phyloP scores from a whole-genome alignment of 92 coral and sea anemone genomes.

The Virgularia gustaviana region DNA sequence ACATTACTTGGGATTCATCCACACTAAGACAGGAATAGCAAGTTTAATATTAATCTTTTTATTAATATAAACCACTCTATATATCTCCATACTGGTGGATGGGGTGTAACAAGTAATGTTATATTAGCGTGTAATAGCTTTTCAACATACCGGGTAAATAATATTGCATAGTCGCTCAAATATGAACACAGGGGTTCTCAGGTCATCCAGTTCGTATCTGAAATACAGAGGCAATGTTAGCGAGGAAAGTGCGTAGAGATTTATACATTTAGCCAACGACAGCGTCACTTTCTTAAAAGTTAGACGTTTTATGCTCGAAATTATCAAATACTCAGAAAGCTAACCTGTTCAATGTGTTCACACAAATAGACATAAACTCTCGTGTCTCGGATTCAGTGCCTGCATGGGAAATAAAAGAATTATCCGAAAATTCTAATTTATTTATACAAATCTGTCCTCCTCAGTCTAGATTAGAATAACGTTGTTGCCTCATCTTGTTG shows the following conservation, averaged over 20 bases:
- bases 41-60: too few species aligned
- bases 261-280: too few species aligned
- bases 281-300: too few species aligned
- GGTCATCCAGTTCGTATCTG: conserved; percentile 92
- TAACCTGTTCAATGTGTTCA: conserved; percentile 95
- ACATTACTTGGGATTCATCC: background rate
- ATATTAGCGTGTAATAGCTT: too few species aligned
- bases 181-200: conserved; percentile 94
- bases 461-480: too few species aligned
- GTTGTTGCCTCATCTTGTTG: background rate
- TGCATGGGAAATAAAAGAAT: conserved; percentile 21
- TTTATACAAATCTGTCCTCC: too few species aligned
- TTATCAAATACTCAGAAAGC: too few species aligned
- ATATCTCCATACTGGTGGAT: too few species aligned
- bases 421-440: too few species aligned
- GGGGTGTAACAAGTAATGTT: too few species aligned
- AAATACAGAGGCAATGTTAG: background rate
- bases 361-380: conserved; percentile 96
- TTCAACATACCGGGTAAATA: conserved; percentile 80
- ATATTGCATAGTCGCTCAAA: conserved; percentile 95
- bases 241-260: background rate
- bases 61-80: too few species aligned
- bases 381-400: conserved; percentile 95
- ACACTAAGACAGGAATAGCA: background rate
- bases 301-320: too few species aligned